Evolutionary conservation across 2,888 invertebrate genomes (phyloP), one percentile per base, ranked within the genome.

Genomic region (Mimachlamys varia): DNA sequence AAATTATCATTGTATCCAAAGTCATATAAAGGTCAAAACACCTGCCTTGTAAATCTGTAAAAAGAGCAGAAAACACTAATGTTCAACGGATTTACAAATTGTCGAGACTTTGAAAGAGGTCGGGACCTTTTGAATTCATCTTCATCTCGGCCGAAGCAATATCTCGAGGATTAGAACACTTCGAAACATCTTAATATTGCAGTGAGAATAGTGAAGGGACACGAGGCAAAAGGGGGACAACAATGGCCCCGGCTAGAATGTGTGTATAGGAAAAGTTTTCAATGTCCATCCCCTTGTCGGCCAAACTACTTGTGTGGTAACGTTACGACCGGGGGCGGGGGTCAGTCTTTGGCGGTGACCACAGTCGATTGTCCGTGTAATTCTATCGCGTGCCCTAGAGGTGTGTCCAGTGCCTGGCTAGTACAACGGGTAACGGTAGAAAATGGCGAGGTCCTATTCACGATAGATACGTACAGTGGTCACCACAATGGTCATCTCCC

Each of bases 391-490:
- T 76, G 76, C 33, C 76, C 58, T 76, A 33, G 33, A 76, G 76
- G 76, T 76, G 76, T 76, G 76, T 76, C 76, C 76, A 15, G 12
- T 27, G 76, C 27, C 76, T 76, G 76, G 33, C 4, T 12, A 76
- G 76, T 76, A 76, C 76, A 76, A 76, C 76, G 76, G 76, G 33
- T 76, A 76, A 76, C 76, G 76, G 76, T 76, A 76, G 76, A 76
- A 27, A 12, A 27, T 27, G 27, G 12, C 76, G 33, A 27, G 12
- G 76, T 76, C 33, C 76, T 76, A 76, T 76, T 76, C 76, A 33
- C 33, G 76, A 76, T 76, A 76, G 33, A 76, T 76, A 76, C 33
- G 33, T 76, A 53, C 53, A 76, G 76, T 76, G 33, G 76, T 76
- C 33, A 33, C 33, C 12, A 76, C 76, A 76, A 76, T 76, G 76